Evolutionary conservation across 2,797 vertebrate species (phyloP), one percentile per base, ranked within the genome.

Genomic region (Tiaroga cobitis): DNA sequence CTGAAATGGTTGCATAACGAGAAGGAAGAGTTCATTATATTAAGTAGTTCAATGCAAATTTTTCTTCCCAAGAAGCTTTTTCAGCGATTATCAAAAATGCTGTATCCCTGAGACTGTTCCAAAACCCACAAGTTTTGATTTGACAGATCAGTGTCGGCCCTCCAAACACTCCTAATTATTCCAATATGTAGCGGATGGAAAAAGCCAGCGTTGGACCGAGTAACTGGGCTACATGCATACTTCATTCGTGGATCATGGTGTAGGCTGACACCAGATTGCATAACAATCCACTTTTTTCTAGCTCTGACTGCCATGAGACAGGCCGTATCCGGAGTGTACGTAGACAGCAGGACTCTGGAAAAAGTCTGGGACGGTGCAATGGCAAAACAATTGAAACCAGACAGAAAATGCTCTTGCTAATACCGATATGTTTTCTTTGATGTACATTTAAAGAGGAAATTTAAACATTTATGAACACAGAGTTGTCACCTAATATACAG

Each of bases 161-260:
- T 88, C 54, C 61, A 34, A 86, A 78, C 73, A 77, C 86, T 75
- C 67, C 24, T 88, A 87, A 88, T 88, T 85, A 86, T 86, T 89
- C 49, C 88, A 88, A 18, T 86, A 74, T 88, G 88, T 72, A 74
- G 75, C 37, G 49, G 77, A 87, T 89, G 88, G 90, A 89, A 90
- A 90, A 83, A 83, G 81, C 54, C 79, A 63, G 88, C 21, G 29
- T 8, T 80, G 86, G 69, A 81, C 73, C 68, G 67, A 87, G 56
- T 34, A 85, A 88, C 81, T 34, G 65, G 78, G 63, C 61, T 87
- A 78, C 81, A 83, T 87, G 83, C 68, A 72, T 21, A 54, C 67
- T 87, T 87, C 84, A 88, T 88, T 87, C 72, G 79, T 86, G 49
- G 84, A 83, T 87, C 51, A 59, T 74, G 61, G 85, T 90, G 87